phyloP scores from a whole-genome alignment of 2,113 vertebrate genomes.

The Gila orcuttii region DNA sequence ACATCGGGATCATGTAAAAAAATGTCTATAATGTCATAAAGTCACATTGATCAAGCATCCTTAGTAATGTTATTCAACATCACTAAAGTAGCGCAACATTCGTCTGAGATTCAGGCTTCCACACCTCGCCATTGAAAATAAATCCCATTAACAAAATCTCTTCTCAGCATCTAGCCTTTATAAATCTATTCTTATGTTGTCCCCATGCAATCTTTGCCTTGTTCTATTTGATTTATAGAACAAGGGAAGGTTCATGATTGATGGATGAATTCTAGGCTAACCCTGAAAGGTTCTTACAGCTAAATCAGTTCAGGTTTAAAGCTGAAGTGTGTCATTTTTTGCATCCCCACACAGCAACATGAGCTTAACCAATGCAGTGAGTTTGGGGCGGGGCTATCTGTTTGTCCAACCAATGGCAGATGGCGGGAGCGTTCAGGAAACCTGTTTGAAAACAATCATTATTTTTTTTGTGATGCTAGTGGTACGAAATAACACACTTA shows the following conservation, averaged over 20 bases:
- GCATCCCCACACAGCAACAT: not conserved
- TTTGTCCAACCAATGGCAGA: not conserved
- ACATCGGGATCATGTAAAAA: not conserved
- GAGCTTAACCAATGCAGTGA: conserved; percentile 5
- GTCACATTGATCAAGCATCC: not conserved
- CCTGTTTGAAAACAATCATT: not conserved
- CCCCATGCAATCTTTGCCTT: not conserved
- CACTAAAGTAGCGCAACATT: not conserved
- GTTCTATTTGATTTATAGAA: not conserved
- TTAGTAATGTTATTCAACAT: not conserved
- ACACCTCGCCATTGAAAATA: not conserved
- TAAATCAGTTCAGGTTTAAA: not conserved
- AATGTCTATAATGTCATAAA: not conserved
- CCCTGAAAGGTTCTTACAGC: not conserved
- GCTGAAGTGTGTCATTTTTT: not conserved
- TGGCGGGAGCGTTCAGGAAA: not conserved
- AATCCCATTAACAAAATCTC: not conserved
- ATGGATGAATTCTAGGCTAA: not conserved
- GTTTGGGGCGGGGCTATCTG: not conserved
- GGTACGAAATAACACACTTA: not conserved
- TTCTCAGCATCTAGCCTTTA: not conserved
- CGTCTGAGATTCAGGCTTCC: not conserved
- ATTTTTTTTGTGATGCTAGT: not conserved
- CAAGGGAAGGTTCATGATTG: conserved; percentile 5
- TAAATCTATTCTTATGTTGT: not conserved